Conservation (phyloP, 2,113 vertebrate species). For the Otolemur garnettii region DNA sequence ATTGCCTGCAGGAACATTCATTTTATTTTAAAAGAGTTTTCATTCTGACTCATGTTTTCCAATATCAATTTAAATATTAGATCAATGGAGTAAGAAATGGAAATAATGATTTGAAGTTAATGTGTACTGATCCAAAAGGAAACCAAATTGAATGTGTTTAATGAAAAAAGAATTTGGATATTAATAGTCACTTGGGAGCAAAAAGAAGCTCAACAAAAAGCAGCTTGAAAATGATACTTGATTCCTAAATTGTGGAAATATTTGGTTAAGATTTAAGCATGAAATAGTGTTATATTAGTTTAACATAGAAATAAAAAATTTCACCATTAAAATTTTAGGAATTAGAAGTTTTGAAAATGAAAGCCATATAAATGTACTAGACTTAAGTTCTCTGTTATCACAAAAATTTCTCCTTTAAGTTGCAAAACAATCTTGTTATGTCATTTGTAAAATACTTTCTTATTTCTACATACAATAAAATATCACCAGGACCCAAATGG, state of each 20-base stretch:
- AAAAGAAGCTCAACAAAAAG: neutral
- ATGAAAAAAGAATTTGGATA: neutral
- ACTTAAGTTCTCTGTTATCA: neutral
- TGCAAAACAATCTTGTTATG: neutral
- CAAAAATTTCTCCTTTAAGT: neutral
- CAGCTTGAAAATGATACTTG: neutral
- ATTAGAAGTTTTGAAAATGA: slow-evolving; percentile 24
- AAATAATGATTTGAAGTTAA: slow-evolving; percentile 9
- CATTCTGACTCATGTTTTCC: neutral
- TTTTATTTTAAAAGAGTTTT: slow-evolving; percentile 14
- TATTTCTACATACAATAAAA: neutral
- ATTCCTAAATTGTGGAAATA: neutral
- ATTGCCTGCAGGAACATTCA: neutral
- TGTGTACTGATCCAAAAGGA: neutral
- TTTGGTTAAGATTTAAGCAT: neutral
- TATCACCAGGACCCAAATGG: neutral
- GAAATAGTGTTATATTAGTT: neutral
- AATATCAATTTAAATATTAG: neutral
- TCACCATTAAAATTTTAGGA: neutral
- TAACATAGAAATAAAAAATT: slow-evolving; percentile 8
- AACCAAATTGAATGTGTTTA: neutral
- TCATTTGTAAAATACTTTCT: neutral
- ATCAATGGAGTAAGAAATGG: neutral
- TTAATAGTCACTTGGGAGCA: neutral
- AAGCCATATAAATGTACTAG: neutral